phyloP scores from a whole-genome alignment of 1,140 invertebrate species.

The Lanistes nyassanus region DNA sequence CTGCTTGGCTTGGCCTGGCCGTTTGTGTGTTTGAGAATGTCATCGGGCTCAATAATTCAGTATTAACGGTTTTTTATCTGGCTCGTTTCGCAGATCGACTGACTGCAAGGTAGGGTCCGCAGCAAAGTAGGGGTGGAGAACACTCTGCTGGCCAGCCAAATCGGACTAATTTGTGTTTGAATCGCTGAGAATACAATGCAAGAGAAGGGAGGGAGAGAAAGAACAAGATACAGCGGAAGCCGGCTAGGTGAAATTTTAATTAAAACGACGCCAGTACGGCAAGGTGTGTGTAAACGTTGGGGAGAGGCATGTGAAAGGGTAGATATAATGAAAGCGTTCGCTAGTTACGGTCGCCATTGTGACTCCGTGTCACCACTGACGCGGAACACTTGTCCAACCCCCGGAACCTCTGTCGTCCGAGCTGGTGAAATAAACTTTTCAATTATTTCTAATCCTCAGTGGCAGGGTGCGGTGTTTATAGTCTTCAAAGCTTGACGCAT shows the following conservation, averaged over 20 bases:
- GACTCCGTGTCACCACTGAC: too few species aligned
- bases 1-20: neutral
- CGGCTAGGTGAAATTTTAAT: constrained; percentile 13
- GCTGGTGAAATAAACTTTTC: neutral
- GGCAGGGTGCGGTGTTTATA: neutral
- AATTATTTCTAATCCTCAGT: neutral
- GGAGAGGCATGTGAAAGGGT: neutral
- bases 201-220: neutral
- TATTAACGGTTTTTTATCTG: constrained; percentile 18
- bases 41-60: constrained; percentile 24
- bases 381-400: neutral
- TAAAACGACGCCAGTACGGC: constrained; percentile 5
- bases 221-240: too few species aligned
- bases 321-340: constrained; percentile 3
- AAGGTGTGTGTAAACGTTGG: neutral
- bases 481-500: neutral
- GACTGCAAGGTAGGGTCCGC: neutral
- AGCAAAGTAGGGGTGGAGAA: neutral
- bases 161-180: constrained; percentile 22
- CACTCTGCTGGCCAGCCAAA: constrained; percentile 6
- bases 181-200: neutral
- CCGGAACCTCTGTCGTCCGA: neutral
- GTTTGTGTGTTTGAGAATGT: constrained; percentile 20
- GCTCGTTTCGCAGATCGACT: constrained; percentile 9
- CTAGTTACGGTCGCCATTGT: too few species aligned